Conservation (phyloP, 2,888 invertebrate species). For the Megaustenia siamemsis region DNA sequence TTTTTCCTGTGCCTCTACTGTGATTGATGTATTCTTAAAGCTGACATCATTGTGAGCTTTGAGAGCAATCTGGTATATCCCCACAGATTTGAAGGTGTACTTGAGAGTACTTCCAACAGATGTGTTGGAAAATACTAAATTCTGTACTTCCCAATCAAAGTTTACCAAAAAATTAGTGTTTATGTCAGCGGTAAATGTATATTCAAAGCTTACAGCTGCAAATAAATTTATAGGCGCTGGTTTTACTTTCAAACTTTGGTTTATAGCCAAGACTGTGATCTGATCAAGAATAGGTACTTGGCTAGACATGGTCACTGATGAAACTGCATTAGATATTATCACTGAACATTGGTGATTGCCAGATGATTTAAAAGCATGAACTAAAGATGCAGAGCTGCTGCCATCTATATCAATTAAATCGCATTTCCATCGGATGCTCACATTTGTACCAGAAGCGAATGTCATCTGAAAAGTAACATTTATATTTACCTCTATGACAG, state of each 20-base stretch:
- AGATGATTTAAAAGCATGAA: constrained; percentile 46
- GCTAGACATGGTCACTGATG: constrained; percentile 35
- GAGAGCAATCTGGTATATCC: constrained; percentile 15
- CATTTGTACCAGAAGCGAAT: constrained; percentile 41
- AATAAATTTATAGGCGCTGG: constrained; percentile 49
- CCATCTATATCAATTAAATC: constrained; percentile 13
- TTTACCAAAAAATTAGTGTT: constrained; percentile 53
- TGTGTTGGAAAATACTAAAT: not conserved
- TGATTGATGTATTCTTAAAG: not conserved
- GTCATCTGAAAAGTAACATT: constrained; percentile 32
- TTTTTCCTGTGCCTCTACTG: constrained; percentile 32
- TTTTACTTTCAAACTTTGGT: constrained; percentile 45
- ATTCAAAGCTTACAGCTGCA: constrained; percentile 54
- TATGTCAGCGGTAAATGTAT: constrained; percentile 42
- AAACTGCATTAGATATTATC: constrained; percentile 57
- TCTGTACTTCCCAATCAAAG: constrained; percentile 33
- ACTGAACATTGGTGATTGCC: constrained; percentile 55
- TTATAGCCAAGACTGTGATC: constrained; percentile 58
- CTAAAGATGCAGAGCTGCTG: constrained; percentile 35
- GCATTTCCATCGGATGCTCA: constrained; percentile 47
- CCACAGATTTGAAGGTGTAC: constrained; percentile 17
- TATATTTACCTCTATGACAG: constrained; percentile 42
- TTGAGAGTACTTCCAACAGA: constrained; percentile 5
- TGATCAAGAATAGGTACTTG: constrained; percentile 56
- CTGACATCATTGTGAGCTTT: constrained; percentile 24